Conservation (phyloP, 2,797 vertebrate genomes). For the Leucoraja ocellata region DNA sequence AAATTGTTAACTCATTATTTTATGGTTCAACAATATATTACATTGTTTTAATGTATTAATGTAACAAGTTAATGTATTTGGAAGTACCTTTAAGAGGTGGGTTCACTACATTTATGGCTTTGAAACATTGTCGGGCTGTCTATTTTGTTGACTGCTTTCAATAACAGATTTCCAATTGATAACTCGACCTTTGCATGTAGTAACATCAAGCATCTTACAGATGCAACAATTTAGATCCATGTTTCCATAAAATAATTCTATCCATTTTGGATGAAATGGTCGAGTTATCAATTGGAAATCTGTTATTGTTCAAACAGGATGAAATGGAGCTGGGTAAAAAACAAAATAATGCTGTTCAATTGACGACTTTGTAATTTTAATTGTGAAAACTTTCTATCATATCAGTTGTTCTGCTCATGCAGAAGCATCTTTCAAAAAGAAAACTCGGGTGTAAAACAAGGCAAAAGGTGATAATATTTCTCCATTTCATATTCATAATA, state of each 20-base stretch:
- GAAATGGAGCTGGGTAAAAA: background rate
- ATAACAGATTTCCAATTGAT: too few species aligned
- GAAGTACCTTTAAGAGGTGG: too few species aligned
- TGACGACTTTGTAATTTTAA: background rate
- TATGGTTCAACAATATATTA: too few species aligned
- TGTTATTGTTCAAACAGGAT: background rate
- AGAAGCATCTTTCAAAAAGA: background rate
- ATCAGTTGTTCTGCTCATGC: background rate
- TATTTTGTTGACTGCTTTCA: too few species aligned
- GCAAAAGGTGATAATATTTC: conserved; percentile 16
- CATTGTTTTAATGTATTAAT: too few species aligned
- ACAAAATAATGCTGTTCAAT: background rate
- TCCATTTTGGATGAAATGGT: background rate
- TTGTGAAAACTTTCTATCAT: background rate
- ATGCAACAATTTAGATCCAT: background rate
- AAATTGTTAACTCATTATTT: too few species aligned
- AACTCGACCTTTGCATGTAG: too few species aligned
- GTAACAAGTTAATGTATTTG: too few species aligned
- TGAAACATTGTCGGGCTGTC: too few species aligned
- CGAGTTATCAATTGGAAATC: too few species aligned
- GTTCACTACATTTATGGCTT: too few species aligned
- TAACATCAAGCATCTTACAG: too few species aligned
- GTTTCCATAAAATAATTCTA: background rate
- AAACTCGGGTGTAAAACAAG: background rate
- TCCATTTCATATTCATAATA: conserved; percentile 35